Conservation (phyloP, 2,113 vertebrate species). For the Cyanoramphus novaezelandiae region DNA sequence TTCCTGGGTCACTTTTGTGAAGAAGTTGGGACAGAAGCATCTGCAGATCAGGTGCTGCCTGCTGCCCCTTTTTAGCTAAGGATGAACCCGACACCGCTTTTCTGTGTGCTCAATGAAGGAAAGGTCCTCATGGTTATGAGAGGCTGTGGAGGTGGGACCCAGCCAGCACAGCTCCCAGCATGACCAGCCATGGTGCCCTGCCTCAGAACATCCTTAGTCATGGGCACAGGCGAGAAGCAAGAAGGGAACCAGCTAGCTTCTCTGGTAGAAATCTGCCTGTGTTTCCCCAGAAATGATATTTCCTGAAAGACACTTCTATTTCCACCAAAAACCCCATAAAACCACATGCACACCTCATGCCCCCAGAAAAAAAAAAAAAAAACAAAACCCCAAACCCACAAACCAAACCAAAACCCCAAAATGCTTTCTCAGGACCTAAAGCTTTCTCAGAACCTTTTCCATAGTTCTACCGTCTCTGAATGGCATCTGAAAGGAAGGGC, state of each 20-base stretch:
- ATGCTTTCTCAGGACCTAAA: not conserved
- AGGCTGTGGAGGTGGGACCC: not conserved
- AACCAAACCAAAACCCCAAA: not conserved
- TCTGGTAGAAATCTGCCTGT: not conserved
- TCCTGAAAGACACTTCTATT: not conserved
- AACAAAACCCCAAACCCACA: not conserved
- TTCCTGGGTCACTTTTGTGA: not conserved
- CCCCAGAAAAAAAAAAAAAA: not conserved
- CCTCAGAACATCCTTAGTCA: not conserved
- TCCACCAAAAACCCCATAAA: not conserved
- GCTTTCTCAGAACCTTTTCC: not conserved
- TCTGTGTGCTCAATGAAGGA: not conserved
- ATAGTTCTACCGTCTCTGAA: not conserved
- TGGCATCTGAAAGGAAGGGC: not conserved
- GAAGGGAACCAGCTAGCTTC: not conserved
- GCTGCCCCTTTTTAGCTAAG: not conserved
- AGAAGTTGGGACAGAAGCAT: not conserved
- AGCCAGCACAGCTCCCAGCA: not conserved
- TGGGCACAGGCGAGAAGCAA: not conserved
- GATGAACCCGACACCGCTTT: not conserved
- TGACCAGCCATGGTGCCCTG: too few species aligned
- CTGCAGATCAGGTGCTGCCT: not conserved
- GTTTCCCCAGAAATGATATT: not conserved
- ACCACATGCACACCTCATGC: not conserved
- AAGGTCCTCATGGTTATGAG: accelerated